These are phyloP conservation scores for Etheostoma nigrum DNA, from an alignment of 2,797 vertebrate genomes.

Conservation along the genomic window DNA sequence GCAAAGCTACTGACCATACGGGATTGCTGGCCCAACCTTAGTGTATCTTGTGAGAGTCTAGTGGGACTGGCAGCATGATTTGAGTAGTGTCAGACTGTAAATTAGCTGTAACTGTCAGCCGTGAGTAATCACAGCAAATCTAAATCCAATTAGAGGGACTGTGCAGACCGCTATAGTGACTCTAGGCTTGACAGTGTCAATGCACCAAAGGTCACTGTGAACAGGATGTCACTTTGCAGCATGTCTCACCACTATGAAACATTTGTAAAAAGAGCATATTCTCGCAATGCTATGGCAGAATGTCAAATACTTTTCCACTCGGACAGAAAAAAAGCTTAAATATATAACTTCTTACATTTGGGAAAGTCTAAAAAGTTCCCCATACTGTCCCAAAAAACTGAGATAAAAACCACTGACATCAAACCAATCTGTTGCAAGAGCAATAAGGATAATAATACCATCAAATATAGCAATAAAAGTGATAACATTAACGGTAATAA, in stretches of 20 bases:
- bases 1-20: slow-evolving; percentile 62
- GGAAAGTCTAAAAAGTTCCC: slow-evolving; percentile 64
- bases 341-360: slow-evolving; percentile 68
- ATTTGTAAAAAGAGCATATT: slow-evolving; percentile 61
- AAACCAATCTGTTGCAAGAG: slow-evolving; percentile 80
- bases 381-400: slow-evolving; percentile 60
- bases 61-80: slow-evolving; percentile 59
- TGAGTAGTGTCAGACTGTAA: slow-evolving; percentile 68
- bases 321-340: slow-evolving; percentile 71
- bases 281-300: slow-evolving; percentile 69
- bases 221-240: slow-evolving; percentile 49
- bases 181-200: slow-evolving; percentile 51
- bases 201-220: slow-evolving; percentile 62
- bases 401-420: slow-evolving; percentile 78
- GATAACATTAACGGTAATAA: slow-evolving; percentile 83
- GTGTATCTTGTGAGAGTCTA: slow-evolving; percentile 50
- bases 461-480: slow-evolving; percentile 84
- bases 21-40: slow-evolving; percentile 57
- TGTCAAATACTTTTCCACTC: slow-evolving; percentile 67
- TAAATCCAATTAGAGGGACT: slow-evolving; percentile 56
- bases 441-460: slow-evolving; percentile 83
- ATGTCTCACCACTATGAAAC: slow-evolving; percentile 55
- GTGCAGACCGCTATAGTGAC: slow-evolving; percentile 60
- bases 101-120: slow-evolving; percentile 62
- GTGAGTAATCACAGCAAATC: slow-evolving; percentile 64